A percentile compares a stretch with the other conserved stretches of the same genome.
Evolutionary conservation across 2,797 vertebrate species (phyloP).

Genomic region (Arctocebus calabarensis): DNA sequence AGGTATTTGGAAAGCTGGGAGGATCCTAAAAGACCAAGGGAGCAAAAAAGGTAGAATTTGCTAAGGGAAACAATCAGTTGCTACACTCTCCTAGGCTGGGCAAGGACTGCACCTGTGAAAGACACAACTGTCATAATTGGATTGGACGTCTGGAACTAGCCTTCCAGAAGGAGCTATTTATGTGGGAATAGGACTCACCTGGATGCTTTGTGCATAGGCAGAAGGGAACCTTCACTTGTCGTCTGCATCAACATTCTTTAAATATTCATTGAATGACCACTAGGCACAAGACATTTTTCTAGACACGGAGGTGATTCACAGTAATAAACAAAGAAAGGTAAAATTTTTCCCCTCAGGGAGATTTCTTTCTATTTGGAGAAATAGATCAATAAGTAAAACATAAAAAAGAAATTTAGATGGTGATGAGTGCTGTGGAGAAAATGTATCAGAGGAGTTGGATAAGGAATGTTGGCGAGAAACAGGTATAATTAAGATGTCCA

Average conservation of each 20-base stretch:
- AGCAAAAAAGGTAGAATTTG: background rate
- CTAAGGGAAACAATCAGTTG: background rate
- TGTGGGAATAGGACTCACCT: background rate
- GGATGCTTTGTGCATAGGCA: background rate
- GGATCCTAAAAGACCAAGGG: background rate
- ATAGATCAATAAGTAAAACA: background rate
- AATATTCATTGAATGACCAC: background rate
- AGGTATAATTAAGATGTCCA: background rate
- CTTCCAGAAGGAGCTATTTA: background rate
- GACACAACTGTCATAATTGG: background rate
- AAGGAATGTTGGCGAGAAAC: background rate
- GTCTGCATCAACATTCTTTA: background rate
- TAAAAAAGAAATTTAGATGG: background rate
- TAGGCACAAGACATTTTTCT: background rate
- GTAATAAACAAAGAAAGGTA: conserved; percentile 3
- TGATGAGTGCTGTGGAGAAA: background rate
- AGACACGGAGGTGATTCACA: background rate
- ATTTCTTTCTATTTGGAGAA: background rate
- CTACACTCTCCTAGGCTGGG: background rate
- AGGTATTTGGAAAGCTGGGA: background rate
- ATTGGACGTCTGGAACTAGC: background rate
- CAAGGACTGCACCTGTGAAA: background rate
- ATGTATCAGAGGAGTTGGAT: background rate
- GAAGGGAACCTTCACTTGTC: background rate
- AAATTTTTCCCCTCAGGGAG: background rate